These are phyloP conservation scores for Octodon degus DNA, from an alignment of 2,113 vertebrate genomes.

Conservation along the genomic window DNA sequence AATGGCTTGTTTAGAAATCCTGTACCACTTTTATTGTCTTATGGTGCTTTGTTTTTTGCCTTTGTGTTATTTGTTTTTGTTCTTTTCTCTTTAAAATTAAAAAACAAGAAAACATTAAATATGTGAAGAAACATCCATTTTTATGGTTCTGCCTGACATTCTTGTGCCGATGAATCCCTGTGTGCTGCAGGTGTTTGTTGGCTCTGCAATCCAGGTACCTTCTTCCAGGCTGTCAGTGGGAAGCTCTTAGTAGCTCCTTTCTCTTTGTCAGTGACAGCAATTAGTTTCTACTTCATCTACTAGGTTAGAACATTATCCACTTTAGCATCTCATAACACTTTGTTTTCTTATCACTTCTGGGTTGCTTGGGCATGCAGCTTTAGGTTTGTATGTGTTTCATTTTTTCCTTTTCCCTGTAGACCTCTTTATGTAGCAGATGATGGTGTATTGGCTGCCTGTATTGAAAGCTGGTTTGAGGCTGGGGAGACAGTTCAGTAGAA, in stretches of 20 bases:
- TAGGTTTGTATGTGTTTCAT: neutral
- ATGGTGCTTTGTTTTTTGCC: too few species aligned
- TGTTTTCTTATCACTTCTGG: neutral
- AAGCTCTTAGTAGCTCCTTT: neutral
- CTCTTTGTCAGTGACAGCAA: neutral
- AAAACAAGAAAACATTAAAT: too few species aligned
- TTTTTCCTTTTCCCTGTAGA: neutral
- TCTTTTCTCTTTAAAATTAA: too few species aligned
- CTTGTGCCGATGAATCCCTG: neutral
- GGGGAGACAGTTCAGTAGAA: too few species aligned
- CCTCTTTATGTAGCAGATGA: slow-evolving; percentile 21
- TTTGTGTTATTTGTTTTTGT: too few species aligned
- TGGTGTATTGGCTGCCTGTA: neutral
- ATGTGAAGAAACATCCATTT: neutral
- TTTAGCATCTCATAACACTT: neutral
- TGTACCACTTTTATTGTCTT: too few species aligned
- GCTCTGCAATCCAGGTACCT: neutral
- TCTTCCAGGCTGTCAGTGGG: neutral
- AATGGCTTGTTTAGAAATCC: too few species aligned
- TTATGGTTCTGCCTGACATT: neutral
- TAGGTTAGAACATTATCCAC: neutral
- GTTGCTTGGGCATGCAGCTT: slow-evolving; percentile 41
- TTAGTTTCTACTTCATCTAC: slow-evolving; percentile 12
- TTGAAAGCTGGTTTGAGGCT: slow-evolving; percentile 25
- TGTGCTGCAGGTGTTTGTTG: neutral